Conservation (phyloP, 2,113 vertebrate species). For the Polyodon spathula region DNA sequence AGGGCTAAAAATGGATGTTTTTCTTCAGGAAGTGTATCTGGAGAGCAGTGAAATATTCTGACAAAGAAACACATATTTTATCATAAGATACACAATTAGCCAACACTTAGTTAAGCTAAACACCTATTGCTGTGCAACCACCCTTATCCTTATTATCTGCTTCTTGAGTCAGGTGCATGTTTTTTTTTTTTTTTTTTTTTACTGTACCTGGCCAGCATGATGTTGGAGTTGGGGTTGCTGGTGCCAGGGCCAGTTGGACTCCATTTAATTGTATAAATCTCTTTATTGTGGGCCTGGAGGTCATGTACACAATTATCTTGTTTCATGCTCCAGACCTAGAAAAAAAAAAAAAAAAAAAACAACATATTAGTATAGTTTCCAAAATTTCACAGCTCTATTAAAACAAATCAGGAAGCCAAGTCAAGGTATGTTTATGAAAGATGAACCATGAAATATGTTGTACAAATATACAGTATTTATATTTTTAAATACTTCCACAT, state of each 20-base stretch:
- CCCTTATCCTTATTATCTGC: neutral
- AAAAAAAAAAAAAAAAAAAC: neutral
- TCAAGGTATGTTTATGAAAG: too few relatives aligned
- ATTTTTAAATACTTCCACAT: too few relatives aligned
- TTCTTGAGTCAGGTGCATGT: neutral
- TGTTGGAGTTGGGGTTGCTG: conserved; percentile 75
- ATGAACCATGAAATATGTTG: too few relatives aligned
- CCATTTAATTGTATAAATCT: conserved; percentile 97
- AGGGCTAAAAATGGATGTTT: too few relatives aligned
- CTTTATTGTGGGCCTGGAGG: conserved; percentile 92
- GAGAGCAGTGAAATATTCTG: too few relatives aligned
- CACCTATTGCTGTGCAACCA: neutral
- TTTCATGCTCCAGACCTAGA: conserved; percentile 95
- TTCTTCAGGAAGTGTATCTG: too few relatives aligned
- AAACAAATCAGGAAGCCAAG: too few relatives aligned
- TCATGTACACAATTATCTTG: conserved; percentile 87
- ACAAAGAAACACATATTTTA: too few relatives aligned
- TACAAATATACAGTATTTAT: too few relatives aligned
- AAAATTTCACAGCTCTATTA: too few relatives aligned
- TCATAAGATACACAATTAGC: too few relatives aligned
- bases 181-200: too few relatives aligned
- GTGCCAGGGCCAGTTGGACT: conserved; percentile 84
- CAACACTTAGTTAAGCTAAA: neutral
- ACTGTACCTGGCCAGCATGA: conserved; percentile 87
- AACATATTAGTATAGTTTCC: neutral